Conservation (phyloP, 2,113 vertebrate genomes). For the Halcyon malimbica region DNA sequence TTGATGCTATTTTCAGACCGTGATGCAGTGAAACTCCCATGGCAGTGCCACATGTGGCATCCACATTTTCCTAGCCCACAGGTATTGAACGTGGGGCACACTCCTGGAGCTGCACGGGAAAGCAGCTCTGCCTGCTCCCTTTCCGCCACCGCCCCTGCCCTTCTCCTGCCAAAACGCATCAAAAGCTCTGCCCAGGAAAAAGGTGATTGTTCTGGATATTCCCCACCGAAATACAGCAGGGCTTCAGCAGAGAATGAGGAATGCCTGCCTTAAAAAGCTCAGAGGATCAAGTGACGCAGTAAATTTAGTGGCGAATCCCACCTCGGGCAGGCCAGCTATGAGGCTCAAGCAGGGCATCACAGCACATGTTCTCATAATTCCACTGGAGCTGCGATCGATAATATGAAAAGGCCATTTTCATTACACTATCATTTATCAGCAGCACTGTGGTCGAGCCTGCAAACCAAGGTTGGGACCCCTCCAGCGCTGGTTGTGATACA, state of each 20-base stretch:
- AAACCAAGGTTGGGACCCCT: not conserved
- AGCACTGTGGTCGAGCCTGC: not conserved
- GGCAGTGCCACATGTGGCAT: not conserved
- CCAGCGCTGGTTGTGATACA: rapidly evolving
- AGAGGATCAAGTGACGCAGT: not conserved
- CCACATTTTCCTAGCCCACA: not conserved
- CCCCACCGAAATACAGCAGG: not conserved
- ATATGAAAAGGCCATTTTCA: not conserved
- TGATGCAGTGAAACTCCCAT: not conserved
- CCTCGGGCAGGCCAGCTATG: not conserved
- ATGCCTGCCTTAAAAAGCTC: not conserved
- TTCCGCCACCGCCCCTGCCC: rapidly evolving
- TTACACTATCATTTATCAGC: not conserved
- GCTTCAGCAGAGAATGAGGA: not conserved
- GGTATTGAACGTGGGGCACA: rapidly evolving
- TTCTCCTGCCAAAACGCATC: not conserved
- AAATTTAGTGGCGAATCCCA: not conserved
- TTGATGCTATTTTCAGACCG: not conserved
- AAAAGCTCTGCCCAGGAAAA: not conserved
- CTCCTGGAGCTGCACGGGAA: not conserved
- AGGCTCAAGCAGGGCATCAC: not conserved
- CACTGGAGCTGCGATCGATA: rapidly evolving
- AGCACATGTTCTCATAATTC: not conserved
- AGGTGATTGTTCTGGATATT: not conserved
- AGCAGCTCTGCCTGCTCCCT: not conserved